Base-by-base conservation (phyloP, 2,113 vertebrate genomes). In the Pseudorectes ferrugineus region DNA sequence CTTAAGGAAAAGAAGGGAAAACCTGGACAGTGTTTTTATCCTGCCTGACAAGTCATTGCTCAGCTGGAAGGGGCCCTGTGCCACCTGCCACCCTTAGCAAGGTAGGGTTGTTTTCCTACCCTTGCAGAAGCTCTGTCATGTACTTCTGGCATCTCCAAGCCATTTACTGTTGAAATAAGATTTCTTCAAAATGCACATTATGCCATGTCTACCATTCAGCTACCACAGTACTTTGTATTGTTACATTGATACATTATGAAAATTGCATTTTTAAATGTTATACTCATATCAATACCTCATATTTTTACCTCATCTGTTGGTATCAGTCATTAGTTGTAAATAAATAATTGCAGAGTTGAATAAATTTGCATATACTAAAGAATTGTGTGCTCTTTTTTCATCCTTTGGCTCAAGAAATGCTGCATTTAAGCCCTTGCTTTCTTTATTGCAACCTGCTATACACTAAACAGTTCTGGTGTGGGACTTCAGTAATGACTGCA, bases 221-320 rank as follows among this genome's bases (percentile, higher is more conserved):
- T 92, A 73, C 89, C 67, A 93, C 85, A 97, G 97, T 98, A 96
- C 97, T 98, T 94, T 95, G 95, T 88, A 95, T 94, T 93, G 93
- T 97, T 98, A 97, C 93, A 85, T 97, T 96, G 91, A 97, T 96
- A 96, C 96, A 77, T 84, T 97, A 98, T 84, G 80, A 82, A 93
- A 89, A 89, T 71, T 97, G 49, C 94, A 93, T 98, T 97, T 97
- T 98, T 89, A 97, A 96, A 97, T 97, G 97, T 97, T 98, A 95
- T 97, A 97, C 46, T 93, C 96, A 66, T 97, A 97, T 97, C 97
- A 98, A 97, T 98, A 98, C 98, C 98, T 98, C 98, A 98, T 97
- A 97, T 98, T 97, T 97, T 98, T 98, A 98, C 98, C 98, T 98
- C 98, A 95, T 95, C 94, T 97, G 95, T 97, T 97, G 96, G 82